A percentile compares a stretch with the other conserved stretches of the same genome.
These are phyloP conservation scores for Aldrovandia affinis DNA, from an alignment of 2,797 vertebrate species.

Conservation along the genomic window DNA sequence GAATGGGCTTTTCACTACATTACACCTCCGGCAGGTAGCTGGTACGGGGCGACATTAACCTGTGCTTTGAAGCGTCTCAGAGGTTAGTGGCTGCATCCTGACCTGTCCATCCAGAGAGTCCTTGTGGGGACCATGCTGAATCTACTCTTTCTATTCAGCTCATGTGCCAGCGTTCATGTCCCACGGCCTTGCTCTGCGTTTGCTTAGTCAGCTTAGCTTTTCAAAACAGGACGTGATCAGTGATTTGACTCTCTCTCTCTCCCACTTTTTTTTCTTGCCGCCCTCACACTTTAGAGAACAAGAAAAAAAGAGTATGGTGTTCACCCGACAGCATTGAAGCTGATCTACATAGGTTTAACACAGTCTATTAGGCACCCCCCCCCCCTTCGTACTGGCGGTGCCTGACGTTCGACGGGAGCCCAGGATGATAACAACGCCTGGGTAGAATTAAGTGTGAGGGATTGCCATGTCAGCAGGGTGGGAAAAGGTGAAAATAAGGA, in stretches of 20 bases:
- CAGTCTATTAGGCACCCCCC: not conserved
- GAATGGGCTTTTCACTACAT: not conserved
- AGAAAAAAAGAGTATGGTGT: not conserved
- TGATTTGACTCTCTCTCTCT: not conserved
- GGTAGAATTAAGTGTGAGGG: slow-evolving; percentile 59
- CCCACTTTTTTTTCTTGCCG: not conserved
- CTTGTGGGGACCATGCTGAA: not conserved
- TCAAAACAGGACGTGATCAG: not conserved
- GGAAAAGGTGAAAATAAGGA: slow-evolving; percentile 81
- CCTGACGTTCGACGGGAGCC: not conserved
- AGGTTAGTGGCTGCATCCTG: not conserved
- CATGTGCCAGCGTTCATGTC: not conserved
- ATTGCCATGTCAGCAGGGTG: slow-evolving; percentile 64
- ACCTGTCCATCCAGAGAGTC: not conserved
- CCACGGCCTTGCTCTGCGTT: not conserved
- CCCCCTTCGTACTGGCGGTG: not conserved
- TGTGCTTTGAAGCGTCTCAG: not conserved
- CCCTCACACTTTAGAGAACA: not conserved
- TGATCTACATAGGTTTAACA: not conserved
- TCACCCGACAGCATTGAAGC: not conserved
- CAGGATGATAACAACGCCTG: slow-evolving; percentile 27
- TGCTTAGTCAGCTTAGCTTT: not conserved
- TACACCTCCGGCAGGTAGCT: not conserved
- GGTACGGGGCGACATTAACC: not conserved
- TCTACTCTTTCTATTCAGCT: not conserved